Evolutionary conservation across 2,888 invertebrate genomes (phyloP).

Genomic region (Heliothis peltigera): DNA sequence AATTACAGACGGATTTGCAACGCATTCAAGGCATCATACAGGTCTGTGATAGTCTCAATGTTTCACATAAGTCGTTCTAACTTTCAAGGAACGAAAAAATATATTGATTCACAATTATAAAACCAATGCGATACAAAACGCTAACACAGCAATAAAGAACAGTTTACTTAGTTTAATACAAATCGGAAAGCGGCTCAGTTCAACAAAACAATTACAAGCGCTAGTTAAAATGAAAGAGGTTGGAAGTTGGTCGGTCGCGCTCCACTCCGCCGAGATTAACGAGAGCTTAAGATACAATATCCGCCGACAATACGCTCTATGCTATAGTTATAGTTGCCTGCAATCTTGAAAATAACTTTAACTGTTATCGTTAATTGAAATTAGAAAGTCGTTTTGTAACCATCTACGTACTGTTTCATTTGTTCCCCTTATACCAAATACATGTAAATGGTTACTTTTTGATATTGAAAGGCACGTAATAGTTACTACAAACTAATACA

Average conservation of each 20-base stretch:
- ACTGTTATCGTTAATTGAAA: too few relatives aligned
- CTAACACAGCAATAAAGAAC: constrained; percentile 10
- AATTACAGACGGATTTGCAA: too few relatives aligned
- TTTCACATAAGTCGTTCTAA: too few relatives aligned
- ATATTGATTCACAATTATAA: background rate
- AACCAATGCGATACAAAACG: background rate
- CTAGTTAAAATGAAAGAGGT: constrained; percentile 23
- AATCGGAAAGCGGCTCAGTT: background rate
- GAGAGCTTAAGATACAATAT: constrained; percentile 41
- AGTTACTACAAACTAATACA: too few relatives aligned
- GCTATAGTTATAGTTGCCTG: constrained; percentile 4
- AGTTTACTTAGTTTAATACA: background rate
- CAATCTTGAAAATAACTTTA: background rate
- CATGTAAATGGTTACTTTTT: too few relatives aligned
- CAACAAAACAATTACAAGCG: constrained; percentile 22
- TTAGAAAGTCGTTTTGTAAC: too few relatives aligned
- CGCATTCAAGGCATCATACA: too few relatives aligned
- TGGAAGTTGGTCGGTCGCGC: constrained; percentile 21
- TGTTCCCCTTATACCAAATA: too few relatives aligned
- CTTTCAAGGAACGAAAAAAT: too few relatives aligned
- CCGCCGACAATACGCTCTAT: constrained; percentile 17
- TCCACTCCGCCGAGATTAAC: constrained; percentile 41
- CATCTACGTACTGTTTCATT: too few relatives aligned
- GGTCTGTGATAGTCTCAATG: too few relatives aligned
- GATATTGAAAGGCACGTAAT: too few relatives aligned